A percentile compares a stretch with the other conserved stretches of the same genome.
Conservation (phyloP, 2,797 vertebrate species). For the Sarcoramphus papa region DNA sequence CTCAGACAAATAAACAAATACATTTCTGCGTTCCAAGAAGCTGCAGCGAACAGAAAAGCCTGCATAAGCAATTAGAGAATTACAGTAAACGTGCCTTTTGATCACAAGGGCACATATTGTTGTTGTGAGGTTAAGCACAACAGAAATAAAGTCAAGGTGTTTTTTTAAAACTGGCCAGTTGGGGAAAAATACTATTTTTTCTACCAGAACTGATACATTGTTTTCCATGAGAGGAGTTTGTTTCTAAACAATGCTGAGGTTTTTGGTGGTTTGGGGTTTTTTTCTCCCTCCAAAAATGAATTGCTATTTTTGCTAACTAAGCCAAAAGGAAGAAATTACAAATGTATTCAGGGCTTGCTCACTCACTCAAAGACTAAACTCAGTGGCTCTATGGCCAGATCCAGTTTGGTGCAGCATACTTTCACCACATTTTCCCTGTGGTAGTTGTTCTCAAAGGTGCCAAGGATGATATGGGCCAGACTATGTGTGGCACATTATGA, state of each 20-base stretch:
- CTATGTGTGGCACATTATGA: background rate
- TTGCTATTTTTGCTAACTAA: background rate
- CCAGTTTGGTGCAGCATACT: background rate
- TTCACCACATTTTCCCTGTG: background rate
- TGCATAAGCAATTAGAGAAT: background rate
- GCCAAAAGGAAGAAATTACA: background rate
- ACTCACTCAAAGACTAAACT: background rate
- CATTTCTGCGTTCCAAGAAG: background rate
- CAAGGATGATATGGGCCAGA: background rate
- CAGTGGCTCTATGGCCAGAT: background rate
- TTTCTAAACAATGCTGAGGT: background rate
- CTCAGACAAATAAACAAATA: background rate
- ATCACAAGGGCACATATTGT: background rate
- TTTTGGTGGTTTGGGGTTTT: background rate
- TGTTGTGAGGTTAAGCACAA: background rate
- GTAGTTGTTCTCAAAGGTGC: background rate
- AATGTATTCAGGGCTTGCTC: background rate
- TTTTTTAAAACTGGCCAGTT: background rate
- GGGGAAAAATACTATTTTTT: background rate
- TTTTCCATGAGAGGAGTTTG: background rate
- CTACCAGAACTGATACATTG: background rate
- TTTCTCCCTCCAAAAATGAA: fast-evolving
- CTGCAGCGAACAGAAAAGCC: background rate
- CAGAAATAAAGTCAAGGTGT: background rate
- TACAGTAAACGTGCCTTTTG: background rate